Evolutionary conservation across 2,888 invertebrate species (phyloP), one percentile per base, ranked within the genome.

Genomic region (Thera britannica): DNA sequence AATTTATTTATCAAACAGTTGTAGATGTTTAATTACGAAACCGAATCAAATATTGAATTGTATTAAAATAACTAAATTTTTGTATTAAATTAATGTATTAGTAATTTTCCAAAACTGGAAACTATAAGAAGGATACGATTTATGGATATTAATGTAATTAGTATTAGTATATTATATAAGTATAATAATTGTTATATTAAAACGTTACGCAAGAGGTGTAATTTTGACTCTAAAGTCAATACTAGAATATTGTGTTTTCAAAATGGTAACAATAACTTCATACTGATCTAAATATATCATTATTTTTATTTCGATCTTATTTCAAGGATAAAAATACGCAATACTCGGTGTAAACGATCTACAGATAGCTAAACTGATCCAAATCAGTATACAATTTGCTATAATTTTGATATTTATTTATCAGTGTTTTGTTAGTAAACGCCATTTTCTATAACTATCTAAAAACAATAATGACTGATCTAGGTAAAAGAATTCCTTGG

Each of bases 401-500:
- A 7, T 41, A 41, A 41, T 41, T 41, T 41, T 41, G 41, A 41
- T 41, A 4, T 41, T 41, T 41, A 41, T 41, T 41, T 5, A 41
- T 41, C 7, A 41, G 41, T 41, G 5, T 7, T 7, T 41, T 7
- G 41, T 41, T 41, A 41, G 41, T 41, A 23, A 0, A n/a, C 35
- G 35, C 48, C 44, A 23, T 61, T 60, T 60, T 54, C 23, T 52
- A 6, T 52, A 5, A 12, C 23, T 51, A 9, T 41, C 38, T 44
- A 3, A 8, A 58, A 54, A 2, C 2, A 51, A 54, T 61, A 54
- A 8, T 48, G 67, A 67, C 67, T 67, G 67, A 67, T 23, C 35
- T 23, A 35, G 4, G 41, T 41, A 41, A 41, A 41, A 52, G 35
- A 54, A 62, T 67, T 58, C 62, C 58, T 36, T 54, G 62, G 56